Conservation (phyloP, 2,888 invertebrate genomes). For the Brachyptera putata region DNA sequence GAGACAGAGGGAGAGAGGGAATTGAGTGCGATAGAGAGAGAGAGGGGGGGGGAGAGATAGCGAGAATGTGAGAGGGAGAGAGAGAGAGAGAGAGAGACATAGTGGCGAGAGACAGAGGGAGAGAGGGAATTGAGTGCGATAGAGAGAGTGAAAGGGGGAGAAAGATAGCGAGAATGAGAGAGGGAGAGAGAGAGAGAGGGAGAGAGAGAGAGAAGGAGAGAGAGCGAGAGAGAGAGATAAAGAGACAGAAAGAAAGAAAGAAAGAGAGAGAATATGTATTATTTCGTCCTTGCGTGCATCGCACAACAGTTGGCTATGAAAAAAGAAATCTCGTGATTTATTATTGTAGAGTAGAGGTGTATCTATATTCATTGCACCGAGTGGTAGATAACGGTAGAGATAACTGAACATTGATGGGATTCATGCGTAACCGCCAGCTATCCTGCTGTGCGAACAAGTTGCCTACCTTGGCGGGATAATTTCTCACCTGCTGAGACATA, state of each 20-base stretch:
- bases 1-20: too few relatives aligned
- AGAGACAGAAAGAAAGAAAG: too few relatives aligned
- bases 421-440: not conserved
- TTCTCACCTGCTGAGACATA: conserved; percentile 17
- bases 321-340: conserved; percentile 14
- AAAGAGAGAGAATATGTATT: conserved; percentile 2
- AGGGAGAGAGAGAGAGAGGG: not conserved
- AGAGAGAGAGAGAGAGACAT: too few relatives aligned
- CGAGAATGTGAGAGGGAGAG: too few relatives aligned
- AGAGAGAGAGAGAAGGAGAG: not conserved
- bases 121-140: too few relatives aligned
- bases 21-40: too few relatives aligned
- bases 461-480: conserved; percentile 6
- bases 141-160: too few relatives aligned
- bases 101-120: too few relatives aligned
- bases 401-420: conserved; percentile 4
- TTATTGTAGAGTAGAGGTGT: conserved; percentile 1
- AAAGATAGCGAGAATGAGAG: too few relatives aligned
- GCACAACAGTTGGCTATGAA: conserved; percentile 16
- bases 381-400: not conserved
- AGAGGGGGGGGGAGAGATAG: too few relatives aligned
- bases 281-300: conserved; percentile 7
- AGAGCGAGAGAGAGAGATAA: too few relatives aligned
- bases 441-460: not conserved
- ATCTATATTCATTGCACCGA: too few relatives aligned